These are phyloP conservation scores for Pagrus major DNA, from an alignment of 2,113 vertebrate genomes.

Conservation along the genomic window DNA sequence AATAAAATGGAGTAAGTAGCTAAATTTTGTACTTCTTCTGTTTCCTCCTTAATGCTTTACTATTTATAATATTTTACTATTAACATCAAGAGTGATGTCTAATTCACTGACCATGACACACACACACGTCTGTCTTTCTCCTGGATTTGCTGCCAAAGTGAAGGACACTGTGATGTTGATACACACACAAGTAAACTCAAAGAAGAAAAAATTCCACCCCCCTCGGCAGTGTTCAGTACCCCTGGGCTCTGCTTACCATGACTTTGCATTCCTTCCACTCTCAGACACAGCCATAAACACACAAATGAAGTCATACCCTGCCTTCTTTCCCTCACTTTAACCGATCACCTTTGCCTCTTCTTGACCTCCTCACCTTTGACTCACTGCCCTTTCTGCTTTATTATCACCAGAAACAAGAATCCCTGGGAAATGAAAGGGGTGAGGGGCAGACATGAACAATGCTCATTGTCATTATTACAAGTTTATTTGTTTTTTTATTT, in stretches of 20 bases:
- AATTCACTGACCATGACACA: no score
- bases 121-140: background rate
- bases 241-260: background rate
- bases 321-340: background rate
- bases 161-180: background rate
- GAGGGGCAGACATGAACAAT: background rate
- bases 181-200: background rate
- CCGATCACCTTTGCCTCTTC: background rate
- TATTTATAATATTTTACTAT: no score
- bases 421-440: background rate
- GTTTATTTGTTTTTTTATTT: no score
- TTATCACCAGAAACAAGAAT: background rate
- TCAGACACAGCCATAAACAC: conserved; percentile 3
- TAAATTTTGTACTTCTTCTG: no score
- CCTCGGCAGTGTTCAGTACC: background rate
- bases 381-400: background rate
- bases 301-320: background rate
- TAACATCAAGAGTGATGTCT: background rate
- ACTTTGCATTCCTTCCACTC: conserved; percentile 35
- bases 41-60: no score
- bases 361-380: background rate
- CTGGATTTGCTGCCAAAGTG: background rate
- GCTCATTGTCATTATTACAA: background rate
- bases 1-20: no score
- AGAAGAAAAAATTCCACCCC: background rate